Conservation (phyloP, 2,888 invertebrate genomes). For the Cinara cedri region DNA sequence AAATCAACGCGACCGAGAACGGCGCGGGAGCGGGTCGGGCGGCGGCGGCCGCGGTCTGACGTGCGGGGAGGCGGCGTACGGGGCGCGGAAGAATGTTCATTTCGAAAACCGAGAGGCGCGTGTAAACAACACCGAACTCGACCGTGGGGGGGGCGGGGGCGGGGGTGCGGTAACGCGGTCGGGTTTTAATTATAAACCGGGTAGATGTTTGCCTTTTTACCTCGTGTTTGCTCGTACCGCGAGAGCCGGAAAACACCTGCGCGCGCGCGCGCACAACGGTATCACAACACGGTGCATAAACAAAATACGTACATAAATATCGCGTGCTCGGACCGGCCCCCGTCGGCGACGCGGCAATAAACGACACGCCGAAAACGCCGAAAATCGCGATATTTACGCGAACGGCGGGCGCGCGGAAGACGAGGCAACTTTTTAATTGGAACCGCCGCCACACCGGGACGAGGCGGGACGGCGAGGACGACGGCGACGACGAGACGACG, state of each 20-base stretch:
- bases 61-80: no score
- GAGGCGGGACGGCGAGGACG: not conserved
- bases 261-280: not conserved
- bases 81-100: constrained; percentile 37
- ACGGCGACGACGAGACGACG: not conserved
- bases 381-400: constrained; percentile 36
- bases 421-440: constrained; percentile 54
- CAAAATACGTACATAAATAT: no score
- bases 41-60: no score
- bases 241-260: constrained; percentile 21
- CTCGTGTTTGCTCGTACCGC: constrained; percentile 29
- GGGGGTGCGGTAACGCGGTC: not conserved
- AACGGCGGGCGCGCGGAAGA: not conserved
- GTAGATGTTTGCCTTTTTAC: constrained; percentile 46
- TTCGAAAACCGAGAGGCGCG: constrained; percentile 21
- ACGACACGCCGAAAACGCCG: constrained; percentile 5
- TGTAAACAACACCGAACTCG: constrained; percentile 21
- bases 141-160: not conserved
- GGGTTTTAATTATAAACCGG: constrained; percentile 50
- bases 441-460: not conserved
- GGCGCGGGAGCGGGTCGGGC: no score
- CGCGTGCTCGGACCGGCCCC: no score
- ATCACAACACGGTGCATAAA: not conserved
- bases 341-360: not conserved
- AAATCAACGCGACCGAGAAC: not conserved